A percentile compares a stretch with the other conserved stretches of the same genome.
phyloP scores from a whole-genome alignment of 2,113 vertebrate species.

The Gymnocephalus cernua region DNA sequence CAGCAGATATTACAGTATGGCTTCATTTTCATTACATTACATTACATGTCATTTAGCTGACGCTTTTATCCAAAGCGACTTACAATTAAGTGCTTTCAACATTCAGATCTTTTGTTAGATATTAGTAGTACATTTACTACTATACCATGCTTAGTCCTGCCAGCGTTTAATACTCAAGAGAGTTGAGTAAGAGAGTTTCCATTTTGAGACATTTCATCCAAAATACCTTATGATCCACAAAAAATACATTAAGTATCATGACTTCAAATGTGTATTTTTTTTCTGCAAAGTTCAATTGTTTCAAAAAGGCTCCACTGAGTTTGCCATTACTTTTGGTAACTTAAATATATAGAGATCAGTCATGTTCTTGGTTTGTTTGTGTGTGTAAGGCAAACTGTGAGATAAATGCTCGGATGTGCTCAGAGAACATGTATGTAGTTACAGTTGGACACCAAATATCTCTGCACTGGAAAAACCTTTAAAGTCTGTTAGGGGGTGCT shows the following conservation, averaged over 20 bases:
- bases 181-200: conserved; percentile 9
- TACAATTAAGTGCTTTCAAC: too few relatives aligned
- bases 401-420: neutral
- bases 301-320: neutral
- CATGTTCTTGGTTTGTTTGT: neutral
- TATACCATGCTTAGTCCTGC: neutral
- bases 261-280: neutral
- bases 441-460: neutral
- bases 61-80: too few relatives aligned
- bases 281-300: neutral
- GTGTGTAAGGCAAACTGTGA: neutral
- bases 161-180: neutral
- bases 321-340: conserved; percentile 8
- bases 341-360: neutral
- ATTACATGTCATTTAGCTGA: too few relatives aligned
- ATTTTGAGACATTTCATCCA: conserved; percentile 19
- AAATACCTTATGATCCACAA: neutral
- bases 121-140: neutral
- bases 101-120: conserved; percentile 19
- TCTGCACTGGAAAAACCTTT: neutral
- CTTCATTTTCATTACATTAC: too few relatives aligned
- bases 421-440: neutral
- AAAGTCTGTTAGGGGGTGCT: neutral
- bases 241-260: neutral
- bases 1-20: conserved; percentile 60